Evolutionary conservation across 1,140 invertebrate species (phyloP), one percentile per base, ranked within the genome.

Genomic region (Mycetomoellerius zeteki): DNA sequence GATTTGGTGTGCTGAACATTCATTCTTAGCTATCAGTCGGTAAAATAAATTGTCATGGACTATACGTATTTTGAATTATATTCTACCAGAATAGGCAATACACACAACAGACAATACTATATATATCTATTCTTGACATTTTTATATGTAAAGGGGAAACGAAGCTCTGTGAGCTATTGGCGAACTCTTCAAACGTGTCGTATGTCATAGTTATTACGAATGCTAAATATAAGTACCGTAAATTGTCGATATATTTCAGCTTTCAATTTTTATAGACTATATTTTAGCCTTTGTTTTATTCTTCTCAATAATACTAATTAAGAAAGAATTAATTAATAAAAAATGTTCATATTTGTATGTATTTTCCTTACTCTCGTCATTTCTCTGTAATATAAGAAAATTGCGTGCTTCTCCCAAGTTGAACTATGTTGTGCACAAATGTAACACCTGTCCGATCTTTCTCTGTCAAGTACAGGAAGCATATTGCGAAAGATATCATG

Each of bases 41-140:
- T 84, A 84, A 84, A 84, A 75, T 84, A 84, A 84, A 84, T 84
- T 84, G 80, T 84, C 80, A 84, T 84, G 69, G 69, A 60, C 80
- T 84, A 73, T 84, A 84, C 80, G 69, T 84, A 84, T 84, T 84
- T 84, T 84, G 80, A 84, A 84, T 84, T 84, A 84, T 84, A 84
- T 75, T 84, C 67, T 16, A 50, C 80, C n/a, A 84, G 80, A 84
- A 84, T 84, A 84, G 80, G 47, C 33, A 47, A 75, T 67, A 50
- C 37, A 69, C 37, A 69, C 5, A 69, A 6, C 65, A 33, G 43
- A 69, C 37, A 69, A 47, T 47, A 69, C 37, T 50, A 47, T 47
- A 69, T 69, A 73, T 33, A 84, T 82, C 33, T 47, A 47, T 71
- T 73, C 52, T 82, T 80, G 62, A 80, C 60, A 77, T 77, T 81